Evolutionary conservation across 2,113 vertebrate genomes (phyloP), one percentile per base, ranked within the genome.

Genomic region (Physeter macrocephalus): DNA sequence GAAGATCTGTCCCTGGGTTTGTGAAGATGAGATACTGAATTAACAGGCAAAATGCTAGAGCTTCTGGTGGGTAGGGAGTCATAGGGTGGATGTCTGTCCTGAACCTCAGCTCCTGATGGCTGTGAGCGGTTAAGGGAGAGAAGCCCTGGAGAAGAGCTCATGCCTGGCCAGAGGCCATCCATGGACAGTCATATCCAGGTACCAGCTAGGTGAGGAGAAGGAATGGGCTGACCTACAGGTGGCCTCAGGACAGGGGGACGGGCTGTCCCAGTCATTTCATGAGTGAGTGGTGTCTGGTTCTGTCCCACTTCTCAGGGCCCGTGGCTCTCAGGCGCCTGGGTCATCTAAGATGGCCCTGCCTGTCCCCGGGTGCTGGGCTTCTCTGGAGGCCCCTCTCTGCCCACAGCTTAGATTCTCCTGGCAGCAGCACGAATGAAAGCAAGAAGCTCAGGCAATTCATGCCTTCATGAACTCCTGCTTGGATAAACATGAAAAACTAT

Each of bases 51-150:
- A 82, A 91, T 31, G 27, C 34, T 64, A 20, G 12, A 49, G n/a
- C 10, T 18, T 62, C 49, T 80, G 18, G 18, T 57, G 39, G 29
- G 49, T 34, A 39, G 0, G 20, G 13, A 64, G 21, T 2, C 10
- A 13, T 2, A 6, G 54, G 41, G 21, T 15, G 8, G 57, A 3
- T 59, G 69, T 77, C 10, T 46, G 25, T 54, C 31, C 34, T 84
- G 69, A 59, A 20, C 1, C 15, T 14, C 27, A 31, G 1, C 12
- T 10, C 34, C 23, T 43, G 41, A n/a, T 0, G 5, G 10, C 6
- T 5, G 9, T 77, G 61, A 36, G 41, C 29, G 36, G 52, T 36
- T 59, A 31, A 39, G 20, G 88, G 23, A 49, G 21, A 25, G 85
- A 23, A 0, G 27, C 61, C 15, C 25, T 14, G 34, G 34, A 43